A percentile compares a stretch with the other conserved stretches of the same genome.
These are phyloP conservation scores for Agrochola lychnidis DNA, from an alignment of 2,888 invertebrate species.

Conservation along the genomic window DNA sequence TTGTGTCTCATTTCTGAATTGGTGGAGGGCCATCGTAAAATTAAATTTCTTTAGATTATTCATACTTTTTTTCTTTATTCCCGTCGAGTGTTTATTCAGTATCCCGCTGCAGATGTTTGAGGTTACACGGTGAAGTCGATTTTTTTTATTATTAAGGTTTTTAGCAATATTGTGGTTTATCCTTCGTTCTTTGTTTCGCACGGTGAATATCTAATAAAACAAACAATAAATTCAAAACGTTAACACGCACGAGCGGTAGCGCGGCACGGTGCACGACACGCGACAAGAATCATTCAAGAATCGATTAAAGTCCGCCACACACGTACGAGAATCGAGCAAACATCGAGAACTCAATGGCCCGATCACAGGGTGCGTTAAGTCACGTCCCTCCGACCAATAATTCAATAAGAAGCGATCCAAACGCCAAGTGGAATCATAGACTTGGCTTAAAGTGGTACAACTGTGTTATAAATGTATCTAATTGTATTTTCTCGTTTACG, in stretches of 20 bases:
- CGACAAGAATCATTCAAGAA: constrained; percentile 82
- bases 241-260: constrained; percentile 68
- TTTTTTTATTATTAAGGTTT: constrained; percentile 56
- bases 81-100: constrained; percentile 67
- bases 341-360: constrained; percentile 81
- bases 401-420: constrained; percentile 86
- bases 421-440: constrained; percentile 78
- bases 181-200: constrained; percentile 43
- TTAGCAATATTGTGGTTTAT: constrained; percentile 30
- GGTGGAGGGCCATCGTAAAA: constrained; percentile 82
- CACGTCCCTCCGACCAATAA: constrained; percentile 84
- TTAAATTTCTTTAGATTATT: constrained; percentile 85
- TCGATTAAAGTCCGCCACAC: constrained; percentile 84
- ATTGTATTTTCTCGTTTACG: constrained; percentile 1
- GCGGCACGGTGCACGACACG: constrained; percentile 69
- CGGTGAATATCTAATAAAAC: constrained; percentile 52
- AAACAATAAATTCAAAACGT: constrained; percentile 69
- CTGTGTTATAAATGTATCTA: constrained; percentile 58
- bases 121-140: constrained; percentile 62
- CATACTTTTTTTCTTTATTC: constrained; percentile 71
- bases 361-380: constrained; percentile 75
- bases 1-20: constrained; percentile 87
- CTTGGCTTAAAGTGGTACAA: constrained; percentile 59
- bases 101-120: constrained; percentile 66
- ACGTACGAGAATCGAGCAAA: constrained; percentile 84